Conservation (phyloP, 2,797 vertebrate species). For the Anabacerthia variegaticeps region DNA sequence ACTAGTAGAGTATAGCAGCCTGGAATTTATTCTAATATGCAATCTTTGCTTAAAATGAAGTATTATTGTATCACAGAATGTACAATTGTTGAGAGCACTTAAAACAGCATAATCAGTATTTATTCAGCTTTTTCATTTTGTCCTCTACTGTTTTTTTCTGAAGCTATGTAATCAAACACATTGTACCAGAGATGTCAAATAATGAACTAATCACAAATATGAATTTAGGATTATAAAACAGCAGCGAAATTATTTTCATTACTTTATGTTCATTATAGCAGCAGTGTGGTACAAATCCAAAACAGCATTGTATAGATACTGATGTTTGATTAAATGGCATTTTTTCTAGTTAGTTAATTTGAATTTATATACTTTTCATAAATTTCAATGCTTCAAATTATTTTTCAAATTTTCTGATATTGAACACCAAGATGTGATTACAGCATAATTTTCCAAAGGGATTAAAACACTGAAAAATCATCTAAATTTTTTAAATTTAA, state of each 20-base stretch:
- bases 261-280: background rate
- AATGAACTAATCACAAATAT: background rate
- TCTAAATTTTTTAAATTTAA: too few species aligned
- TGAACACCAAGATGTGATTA: background rate
- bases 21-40: background rate
- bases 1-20: background rate
- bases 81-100: background rate
- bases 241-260: background rate
- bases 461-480: background rate
- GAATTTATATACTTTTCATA: background rate
- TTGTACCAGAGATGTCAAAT: background rate
- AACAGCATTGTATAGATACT: background rate
- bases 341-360: rapidly evolving
- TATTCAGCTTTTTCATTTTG: background rate
- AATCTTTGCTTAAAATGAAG: background rate
- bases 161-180: background rate
- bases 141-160: background rate
- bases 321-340: background rate
- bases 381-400: background rate
- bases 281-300: background rate
- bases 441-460: background rate
- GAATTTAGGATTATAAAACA: background rate
- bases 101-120: background rate
- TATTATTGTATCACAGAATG: background rate
- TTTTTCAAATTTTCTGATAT: background rate